Evolutionary conservation across 2,888 invertebrate species (phyloP).

Genomic region (Loripinus fragilis): DNA sequence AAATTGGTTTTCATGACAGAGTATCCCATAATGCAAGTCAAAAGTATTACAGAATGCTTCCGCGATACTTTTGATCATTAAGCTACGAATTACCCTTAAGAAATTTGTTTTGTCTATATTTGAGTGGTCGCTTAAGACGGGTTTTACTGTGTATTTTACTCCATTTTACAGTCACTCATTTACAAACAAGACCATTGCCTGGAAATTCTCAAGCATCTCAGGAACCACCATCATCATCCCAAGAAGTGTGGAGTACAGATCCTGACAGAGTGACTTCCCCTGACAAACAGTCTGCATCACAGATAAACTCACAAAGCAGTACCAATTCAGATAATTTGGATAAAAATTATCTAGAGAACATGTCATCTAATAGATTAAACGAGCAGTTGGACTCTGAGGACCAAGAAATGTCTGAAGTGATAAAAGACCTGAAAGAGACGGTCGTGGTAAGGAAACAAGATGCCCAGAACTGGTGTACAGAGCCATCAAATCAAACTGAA

Average conservation of each 20-base stretch:
- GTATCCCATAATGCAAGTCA: too few species aligned
- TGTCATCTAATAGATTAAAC: background rate
- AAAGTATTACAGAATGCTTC: too few species aligned
- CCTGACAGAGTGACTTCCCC: conserved; percentile 5
- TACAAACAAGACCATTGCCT: background rate
- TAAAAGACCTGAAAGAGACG: background rate
- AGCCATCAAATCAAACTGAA: background rate
- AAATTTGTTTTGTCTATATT: too few species aligned
- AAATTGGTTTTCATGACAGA: too few species aligned
- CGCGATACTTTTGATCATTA: too few species aligned
- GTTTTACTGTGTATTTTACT: too few species aligned
- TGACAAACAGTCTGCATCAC: background rate
- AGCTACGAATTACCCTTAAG: too few species aligned
- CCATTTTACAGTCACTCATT: background rate
- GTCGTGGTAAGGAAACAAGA: background rate
- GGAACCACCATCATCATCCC: background rate
- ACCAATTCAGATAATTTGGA: background rate
- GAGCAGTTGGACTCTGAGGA: background rate
- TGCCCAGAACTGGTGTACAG: conserved; percentile 13
- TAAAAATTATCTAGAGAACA: background rate
- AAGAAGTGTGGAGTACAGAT: background rate
- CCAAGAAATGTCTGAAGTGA: conserved; percentile 14
- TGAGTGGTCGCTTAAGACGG: too few species aligned
- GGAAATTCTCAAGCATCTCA: background rate
- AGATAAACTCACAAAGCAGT: background rate